A percentile compares a stretch with the other conserved stretches of the same genome.
These are phyloP conservation scores for Phrynocephalus versicolor DNA, from an alignment of 2,113 vertebrate species.

Conservation along the genomic window DNA sequence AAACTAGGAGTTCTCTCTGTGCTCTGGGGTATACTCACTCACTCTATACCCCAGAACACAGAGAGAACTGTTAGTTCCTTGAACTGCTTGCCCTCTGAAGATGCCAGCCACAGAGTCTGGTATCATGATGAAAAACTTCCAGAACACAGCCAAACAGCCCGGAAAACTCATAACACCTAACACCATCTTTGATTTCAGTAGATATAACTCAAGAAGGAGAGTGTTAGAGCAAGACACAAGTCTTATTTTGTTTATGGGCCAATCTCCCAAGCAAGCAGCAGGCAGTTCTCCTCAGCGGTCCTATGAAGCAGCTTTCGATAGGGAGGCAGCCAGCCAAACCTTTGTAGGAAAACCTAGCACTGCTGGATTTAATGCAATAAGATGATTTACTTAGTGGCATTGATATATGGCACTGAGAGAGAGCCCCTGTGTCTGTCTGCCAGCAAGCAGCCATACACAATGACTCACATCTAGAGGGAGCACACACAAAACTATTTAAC, in stretches of 20 bases:
- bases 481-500: not conserved
- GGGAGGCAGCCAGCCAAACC: not conserved
- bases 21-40: too few species aligned
- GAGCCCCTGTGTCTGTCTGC: not conserved
- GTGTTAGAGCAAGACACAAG: not conserved
- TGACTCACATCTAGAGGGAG: rapidly evolving
- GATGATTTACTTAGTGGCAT: not conserved
- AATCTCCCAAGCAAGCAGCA: not conserved
- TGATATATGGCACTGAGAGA: rapidly evolving
- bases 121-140: too few species aligned
- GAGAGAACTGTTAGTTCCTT: too few species aligned
- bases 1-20: too few species aligned
- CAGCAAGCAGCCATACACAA: rapidly evolving
- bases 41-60: too few species aligned
- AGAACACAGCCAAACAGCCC: too few species aligned
- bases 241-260: not conserved
- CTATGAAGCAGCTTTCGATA: not conserved
- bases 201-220: not conserved
- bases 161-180: too few species aligned
- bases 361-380: not conserved
- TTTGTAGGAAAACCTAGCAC: not conserved
- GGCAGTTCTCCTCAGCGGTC: not conserved
- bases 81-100: too few species aligned
- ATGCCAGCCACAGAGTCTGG: too few species aligned
- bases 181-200: not conserved